Evolutionary conservation across 2,888 invertebrate genomes (phyloP).

Genomic region (Thumatha senex): DNA sequence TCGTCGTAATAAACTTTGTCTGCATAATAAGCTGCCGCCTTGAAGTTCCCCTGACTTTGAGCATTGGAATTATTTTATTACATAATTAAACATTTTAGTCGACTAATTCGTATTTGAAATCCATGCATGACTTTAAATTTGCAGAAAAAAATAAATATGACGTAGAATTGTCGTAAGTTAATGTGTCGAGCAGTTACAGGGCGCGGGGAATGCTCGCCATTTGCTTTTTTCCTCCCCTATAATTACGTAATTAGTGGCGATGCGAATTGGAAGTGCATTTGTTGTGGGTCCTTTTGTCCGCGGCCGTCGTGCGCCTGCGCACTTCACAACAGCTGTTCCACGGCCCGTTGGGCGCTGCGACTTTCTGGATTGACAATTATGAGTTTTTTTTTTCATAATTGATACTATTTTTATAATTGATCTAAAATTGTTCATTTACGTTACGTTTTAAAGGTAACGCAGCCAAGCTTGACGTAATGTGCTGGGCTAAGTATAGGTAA

Average conservation of each 20-base stretch:
- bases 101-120: conserved; percentile 44
- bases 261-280: conserved; percentile 76
- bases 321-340: conserved; percentile 72
- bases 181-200: conserved; percentile 62
- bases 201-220: conserved; percentile 73
- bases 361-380: conserved; percentile 52
- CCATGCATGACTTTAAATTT: conserved; percentile 70
- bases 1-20: too few species aligned
- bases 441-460: conserved; percentile 1
- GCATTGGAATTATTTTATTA: conserved; percentile 32
- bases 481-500: not conserved
- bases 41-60: not conserved
- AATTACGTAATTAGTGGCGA: conserved; percentile 82
- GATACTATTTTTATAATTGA: conserved; percentile 18
- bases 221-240: conserved; percentile 67
- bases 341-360: conserved; percentile 52
- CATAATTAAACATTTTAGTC: conserved; percentile 42
- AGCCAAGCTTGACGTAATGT: conserved; percentile 7
- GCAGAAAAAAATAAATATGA: conserved; percentile 52
- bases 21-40: too few species aligned
- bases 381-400: conserved; percentile 30
- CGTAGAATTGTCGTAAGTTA: conserved; percentile 71
- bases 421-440: conserved; percentile 13
- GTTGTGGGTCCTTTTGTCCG: conserved; percentile 74
- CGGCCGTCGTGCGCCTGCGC: conserved; percentile 60